A percentile compares a stretch with the other conserved stretches of the same genome.
These are phyloP conservation scores for Cyphomyrus plagiostoma DNA, from an alignment of 2,113 vertebrate genomes.

Conservation along the genomic window DNA sequence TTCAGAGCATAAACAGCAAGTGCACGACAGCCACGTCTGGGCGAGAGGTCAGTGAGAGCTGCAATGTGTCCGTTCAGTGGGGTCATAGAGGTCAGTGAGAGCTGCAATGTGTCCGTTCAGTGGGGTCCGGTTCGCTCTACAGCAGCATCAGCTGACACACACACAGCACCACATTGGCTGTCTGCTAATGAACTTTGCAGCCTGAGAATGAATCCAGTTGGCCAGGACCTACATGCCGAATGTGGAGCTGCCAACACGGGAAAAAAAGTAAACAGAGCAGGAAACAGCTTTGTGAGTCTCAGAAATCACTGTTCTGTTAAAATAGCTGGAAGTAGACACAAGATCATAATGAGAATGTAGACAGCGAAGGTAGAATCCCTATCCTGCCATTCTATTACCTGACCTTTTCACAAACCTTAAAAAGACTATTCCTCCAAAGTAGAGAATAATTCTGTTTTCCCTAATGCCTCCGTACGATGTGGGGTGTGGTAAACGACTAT, in stretches of 20 bases:
- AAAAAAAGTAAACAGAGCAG: conserved; percentile 33
- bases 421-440: not conserved
- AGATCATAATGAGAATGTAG: conserved; percentile 33
- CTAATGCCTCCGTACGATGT: not conserved
- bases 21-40: not conserved
- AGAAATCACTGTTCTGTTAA: conserved; percentile 43
- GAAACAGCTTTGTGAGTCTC: conserved; percentile 44
- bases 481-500: not conserved
- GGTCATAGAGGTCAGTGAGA: too few relatives aligned
- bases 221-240: conserved; percentile 39
- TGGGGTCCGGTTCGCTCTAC: not conserved
- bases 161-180: conserved; percentile 12
- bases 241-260: conserved; percentile 45
- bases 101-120: not conserved
- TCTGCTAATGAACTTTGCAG: conserved; percentile 32
- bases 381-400: not conserved
- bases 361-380: conserved; percentile 12
- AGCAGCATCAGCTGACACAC: not conserved
- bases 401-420: not conserved
- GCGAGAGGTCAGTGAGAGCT: too few relatives aligned
- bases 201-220: conserved; percentile 42
- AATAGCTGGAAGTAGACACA: conserved; percentile 27
- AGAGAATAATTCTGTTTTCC: conserved; percentile 4
- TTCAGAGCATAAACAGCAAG: not conserved
- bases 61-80: too few relatives aligned